Percentiles rank a stretch among this genome's conserved stretches.
phyloP scores from a whole-genome alignment of 2,888 invertebrate species.

The Ditylenchus weischeri region DNA sequence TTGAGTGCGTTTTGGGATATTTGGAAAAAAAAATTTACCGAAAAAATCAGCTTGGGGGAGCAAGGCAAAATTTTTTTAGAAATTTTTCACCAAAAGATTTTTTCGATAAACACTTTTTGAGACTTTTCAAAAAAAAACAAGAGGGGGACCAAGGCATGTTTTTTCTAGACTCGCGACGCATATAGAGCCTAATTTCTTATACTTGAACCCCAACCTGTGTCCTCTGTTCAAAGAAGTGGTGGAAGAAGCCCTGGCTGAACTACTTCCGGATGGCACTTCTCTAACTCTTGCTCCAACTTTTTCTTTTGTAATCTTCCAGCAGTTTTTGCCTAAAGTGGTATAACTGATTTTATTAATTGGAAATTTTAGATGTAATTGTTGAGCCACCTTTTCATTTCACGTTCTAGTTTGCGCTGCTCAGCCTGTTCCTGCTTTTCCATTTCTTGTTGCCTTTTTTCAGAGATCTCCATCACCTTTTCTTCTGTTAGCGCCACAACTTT shows the following conservation, averaged over 20 bases:
- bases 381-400: slow-evolving; percentile 48
- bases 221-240: slow-evolving; percentile 34
- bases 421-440: slow-evolving; percentile 49
- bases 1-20: too few species aligned
- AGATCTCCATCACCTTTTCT: slow-evolving; percentile 33
- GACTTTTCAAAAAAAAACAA: too few species aligned
- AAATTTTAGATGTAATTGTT: not conserved
- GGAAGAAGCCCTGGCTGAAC: slow-evolving; percentile 42
- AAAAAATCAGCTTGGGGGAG: too few species aligned
- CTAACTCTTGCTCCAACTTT: slow-evolving; percentile 53
- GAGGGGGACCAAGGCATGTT: too few species aligned
- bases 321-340: slow-evolving; percentile 46
- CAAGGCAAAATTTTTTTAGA: too few species aligned
- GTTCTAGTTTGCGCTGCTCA: slow-evolving; percentile 52
- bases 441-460: slow-evolving; percentile 46
- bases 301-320: slow-evolving; percentile 56
- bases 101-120: too few species aligned
- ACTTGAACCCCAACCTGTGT: slow-evolving; percentile 19
- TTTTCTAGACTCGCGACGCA: too few species aligned
- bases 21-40: too few species aligned
- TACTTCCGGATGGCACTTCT: slow-evolving; percentile 33
- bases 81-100: too few species aligned
- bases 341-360: not conserved
- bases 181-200: not conserved
- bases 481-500: slow-evolving; percentile 46